A percentile compares a stretch with the other conserved stretches of the same genome.
phyloP scores from a whole-genome alignment of 2,888 invertebrate species.

The Urechis unicinctus region DNA sequence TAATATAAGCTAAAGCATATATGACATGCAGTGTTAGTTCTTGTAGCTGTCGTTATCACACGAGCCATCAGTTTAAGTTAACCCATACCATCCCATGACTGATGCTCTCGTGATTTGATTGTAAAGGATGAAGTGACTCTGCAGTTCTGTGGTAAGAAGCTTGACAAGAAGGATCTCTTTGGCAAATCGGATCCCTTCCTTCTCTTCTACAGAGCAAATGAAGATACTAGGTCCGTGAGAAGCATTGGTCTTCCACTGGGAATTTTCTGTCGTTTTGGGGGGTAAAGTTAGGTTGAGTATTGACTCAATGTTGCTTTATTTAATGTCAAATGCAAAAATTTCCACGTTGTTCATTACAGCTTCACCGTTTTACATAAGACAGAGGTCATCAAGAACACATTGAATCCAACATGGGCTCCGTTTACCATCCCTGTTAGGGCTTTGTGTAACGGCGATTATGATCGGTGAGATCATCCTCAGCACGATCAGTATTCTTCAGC shows the following conservation, averaged over 20 bases:
- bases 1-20: no score
- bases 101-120: no score
- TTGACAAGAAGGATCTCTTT: conserved; percentile 55
- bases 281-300: neutral
- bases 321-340: no score
- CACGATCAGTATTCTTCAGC: no score
- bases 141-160: conserved; percentile 47
- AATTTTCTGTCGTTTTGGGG: neutral
- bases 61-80: no score
- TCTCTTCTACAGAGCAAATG: conserved; percentile 51
- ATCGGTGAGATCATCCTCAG: no score
- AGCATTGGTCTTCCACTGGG: no score
- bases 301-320: no score
- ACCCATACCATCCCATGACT: no score
- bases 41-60: no score
- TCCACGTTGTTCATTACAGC: no score
- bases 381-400: conserved; percentile 54
- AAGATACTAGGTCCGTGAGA: conserved; percentile 43
- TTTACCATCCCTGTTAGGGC: conserved; percentile 52
- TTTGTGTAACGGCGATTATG: conserved; percentile 56
- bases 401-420: conserved; percentile 56
- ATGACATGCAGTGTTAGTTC: no score
- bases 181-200: conserved; percentile 56
- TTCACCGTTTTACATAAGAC: conserved; percentile 56
- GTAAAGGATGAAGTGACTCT: conserved; percentile 48